Conservation (phyloP, 2,113 vertebrate species). For the Gnathonemus echidnorhynchus region DNA sequence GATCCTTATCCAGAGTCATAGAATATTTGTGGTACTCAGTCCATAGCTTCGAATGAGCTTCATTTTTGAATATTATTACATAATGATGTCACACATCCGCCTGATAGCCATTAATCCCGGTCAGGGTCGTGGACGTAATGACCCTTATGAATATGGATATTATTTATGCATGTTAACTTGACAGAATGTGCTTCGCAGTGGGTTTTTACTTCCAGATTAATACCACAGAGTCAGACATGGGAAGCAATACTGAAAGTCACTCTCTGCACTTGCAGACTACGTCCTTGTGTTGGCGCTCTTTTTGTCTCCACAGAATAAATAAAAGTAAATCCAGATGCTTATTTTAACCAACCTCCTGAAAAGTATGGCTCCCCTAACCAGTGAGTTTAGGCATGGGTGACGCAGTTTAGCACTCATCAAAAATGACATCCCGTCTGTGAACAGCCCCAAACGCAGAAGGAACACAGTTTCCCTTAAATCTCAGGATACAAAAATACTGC, state of each 20-base stretch:
- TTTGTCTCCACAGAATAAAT: not conserved
- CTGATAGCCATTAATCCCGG: not conserved
- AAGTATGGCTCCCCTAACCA: not conserved
- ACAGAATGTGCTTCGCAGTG: not conserved
- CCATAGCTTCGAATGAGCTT: not conserved
- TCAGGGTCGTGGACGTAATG: not conserved
- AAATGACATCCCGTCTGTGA: not conserved
- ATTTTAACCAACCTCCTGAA: not conserved
- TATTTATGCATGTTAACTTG: not conserved
- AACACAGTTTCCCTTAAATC: not conserved
- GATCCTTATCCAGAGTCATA: not conserved
- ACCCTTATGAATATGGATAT: not conserved
- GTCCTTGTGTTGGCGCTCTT: not conserved
- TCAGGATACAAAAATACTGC: not conserved
- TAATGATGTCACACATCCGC: not conserved
- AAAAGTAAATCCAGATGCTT: not conserved
- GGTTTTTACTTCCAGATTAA: not conserved
- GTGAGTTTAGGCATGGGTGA: not conserved
- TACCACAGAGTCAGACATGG: not conserved
- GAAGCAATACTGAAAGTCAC: not conserved
- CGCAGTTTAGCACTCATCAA: not conserved
- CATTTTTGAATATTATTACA: not conserved
- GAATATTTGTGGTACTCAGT: not conserved
- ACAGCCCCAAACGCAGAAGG: not conserved
- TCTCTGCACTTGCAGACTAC: not conserved